A percentile compares a stretch with the other conserved stretches of the same genome.
These are phyloP conservation scores for Apamea sordens DNA, from an alignment of 2,888 invertebrate genomes.

Conservation along the genomic window DNA sequence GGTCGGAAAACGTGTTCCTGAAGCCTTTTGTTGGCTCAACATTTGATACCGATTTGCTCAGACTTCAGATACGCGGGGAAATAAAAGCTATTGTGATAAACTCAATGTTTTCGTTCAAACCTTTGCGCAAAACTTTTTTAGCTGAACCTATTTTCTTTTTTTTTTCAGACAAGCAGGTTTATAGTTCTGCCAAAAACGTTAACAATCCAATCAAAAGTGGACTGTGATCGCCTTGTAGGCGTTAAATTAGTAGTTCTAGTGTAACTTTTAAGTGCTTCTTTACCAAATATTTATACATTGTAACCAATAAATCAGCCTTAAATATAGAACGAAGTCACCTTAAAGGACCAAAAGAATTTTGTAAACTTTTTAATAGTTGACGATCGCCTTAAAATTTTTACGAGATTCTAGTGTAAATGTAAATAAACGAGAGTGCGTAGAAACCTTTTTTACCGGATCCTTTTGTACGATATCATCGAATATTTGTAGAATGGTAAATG, in stretches of 20 bases:
- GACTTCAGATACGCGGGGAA: conserved; percentile 53
- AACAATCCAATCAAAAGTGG: conserved; percentile 67
- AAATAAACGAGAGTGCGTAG: conserved; percentile 57
- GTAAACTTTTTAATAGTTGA: conserved; percentile 79
- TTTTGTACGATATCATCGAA: conserved; percentile 61
- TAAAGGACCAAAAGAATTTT: conserved; percentile 88
- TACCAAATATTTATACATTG: conserved; percentile 81
- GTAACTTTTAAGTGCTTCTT: conserved; percentile 81
- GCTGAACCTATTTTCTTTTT: conserved; percentile 21
- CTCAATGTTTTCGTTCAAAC: conserved; percentile 43
- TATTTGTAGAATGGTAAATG: conserved; percentile 59
- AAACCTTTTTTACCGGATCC: conserved; percentile 60
- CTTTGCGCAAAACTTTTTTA: conserved; percentile 51
- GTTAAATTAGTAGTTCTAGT: conserved; percentile 78
- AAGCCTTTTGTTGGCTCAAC: conserved; percentile 60
- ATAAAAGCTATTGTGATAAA: conserved; percentile 62
- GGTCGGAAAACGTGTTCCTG: conserved; percentile 46
- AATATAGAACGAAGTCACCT: conserved; percentile 79
- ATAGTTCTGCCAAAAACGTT: conserved; percentile 66
- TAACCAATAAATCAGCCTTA: conserved; percentile 85
- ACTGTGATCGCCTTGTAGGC: conserved; percentile 87
- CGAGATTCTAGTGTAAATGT: conserved; percentile 72
- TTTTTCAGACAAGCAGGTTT: conserved; percentile 67
- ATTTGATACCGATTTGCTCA: conserved; percentile 54
- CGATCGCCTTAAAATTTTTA: conserved; percentile 86